Evolutionary conservation across 2,113 vertebrate species (phyloP).

Genomic region (Echinops telfairi): DNA sequence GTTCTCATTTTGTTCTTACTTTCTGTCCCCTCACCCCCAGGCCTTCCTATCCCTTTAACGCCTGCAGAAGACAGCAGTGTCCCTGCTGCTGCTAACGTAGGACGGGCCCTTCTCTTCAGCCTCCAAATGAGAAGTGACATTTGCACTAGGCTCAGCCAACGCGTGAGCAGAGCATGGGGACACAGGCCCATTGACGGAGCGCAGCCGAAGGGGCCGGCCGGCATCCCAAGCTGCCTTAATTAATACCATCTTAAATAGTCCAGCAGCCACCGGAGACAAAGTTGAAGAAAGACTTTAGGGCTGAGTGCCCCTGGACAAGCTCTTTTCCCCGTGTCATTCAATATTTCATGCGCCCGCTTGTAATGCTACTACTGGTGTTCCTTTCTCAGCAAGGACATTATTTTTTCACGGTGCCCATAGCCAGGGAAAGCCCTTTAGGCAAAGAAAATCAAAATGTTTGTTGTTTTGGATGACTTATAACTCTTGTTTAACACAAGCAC

Average conservation of each 20-base stretch:
- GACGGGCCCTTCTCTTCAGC: conserved; percentile 82
- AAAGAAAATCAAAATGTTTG: conserved; percentile 90
- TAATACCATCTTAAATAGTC: conserved; percentile 89
- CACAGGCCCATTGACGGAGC: conserved; percentile 83
- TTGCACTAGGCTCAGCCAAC: conserved; percentile 81
- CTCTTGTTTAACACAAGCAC: conserved; percentile 90
- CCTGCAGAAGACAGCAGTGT: conserved; percentile 71
- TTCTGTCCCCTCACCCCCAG: not conserved
- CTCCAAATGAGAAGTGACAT: conserved; percentile 87
- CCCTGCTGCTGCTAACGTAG: conserved; percentile 71
- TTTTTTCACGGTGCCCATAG: conserved; percentile 89
- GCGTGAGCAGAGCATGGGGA: conserved; percentile 74
- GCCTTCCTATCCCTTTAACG: conserved; percentile 58
- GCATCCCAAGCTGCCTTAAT: conserved; percentile 89
- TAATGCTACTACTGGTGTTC: conserved; percentile 88
- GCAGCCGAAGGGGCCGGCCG: conserved; percentile 83
- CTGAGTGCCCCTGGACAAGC: conserved; percentile 88
- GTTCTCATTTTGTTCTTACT: conserved; percentile 59
- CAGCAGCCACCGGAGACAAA: conserved; percentile 87
- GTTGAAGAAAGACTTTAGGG: conserved; percentile 90
- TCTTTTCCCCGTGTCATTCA: conserved; percentile 88
- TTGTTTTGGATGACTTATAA: conserved; percentile 90
- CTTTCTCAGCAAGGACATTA: conserved; percentile 90
- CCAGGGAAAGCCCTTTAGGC: conserved; percentile 89
- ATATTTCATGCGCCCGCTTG: conserved; percentile 90